Evolutionary conservation across 2,888 invertebrate genomes (phyloP).

Genomic region (Adelphocoris suturalis): DNA sequence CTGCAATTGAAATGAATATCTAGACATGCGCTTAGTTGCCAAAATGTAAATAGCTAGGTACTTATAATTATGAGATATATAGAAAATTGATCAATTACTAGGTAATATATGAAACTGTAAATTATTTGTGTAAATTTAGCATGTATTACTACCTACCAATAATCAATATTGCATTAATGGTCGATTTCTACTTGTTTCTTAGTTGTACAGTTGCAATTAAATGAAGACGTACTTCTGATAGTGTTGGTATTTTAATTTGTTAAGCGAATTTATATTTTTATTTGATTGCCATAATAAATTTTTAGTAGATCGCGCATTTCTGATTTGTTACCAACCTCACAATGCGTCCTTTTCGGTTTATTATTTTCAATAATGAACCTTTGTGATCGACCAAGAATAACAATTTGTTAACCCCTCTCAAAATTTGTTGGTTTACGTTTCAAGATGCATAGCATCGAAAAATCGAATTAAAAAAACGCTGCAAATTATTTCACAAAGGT

Average conservation of each 20-base stretch:
- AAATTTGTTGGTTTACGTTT: too few relatives aligned
- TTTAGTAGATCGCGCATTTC: not conserved
- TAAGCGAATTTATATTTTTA: constrained; percentile 2
- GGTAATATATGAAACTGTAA: not conserved
- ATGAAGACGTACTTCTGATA: too few relatives aligned
- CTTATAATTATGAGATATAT: not conserved
- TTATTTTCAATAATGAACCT: too few relatives aligned
- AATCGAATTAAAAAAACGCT: too few relatives aligned
- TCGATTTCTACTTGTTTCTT: not conserved
- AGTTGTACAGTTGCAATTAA: not conserved
- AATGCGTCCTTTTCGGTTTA: too few relatives aligned
- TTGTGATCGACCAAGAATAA: too few relatives aligned
- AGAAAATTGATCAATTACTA: not conserved
- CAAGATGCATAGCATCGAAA: too few relatives aligned
- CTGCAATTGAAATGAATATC: not conserved
- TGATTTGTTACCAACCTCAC: too few relatives aligned
- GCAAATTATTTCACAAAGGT: too few relatives aligned
- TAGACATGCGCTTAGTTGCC: not conserved
- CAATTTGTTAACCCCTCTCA: too few relatives aligned
- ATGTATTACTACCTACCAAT: not conserved
- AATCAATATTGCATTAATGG: too few relatives aligned
- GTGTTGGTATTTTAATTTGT: not conserved
- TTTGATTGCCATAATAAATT: constrained; percentile 30
- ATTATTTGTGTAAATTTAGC: not conserved
- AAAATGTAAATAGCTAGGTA: not conserved